Percentiles rank a stretch among this genome's conserved stretches.
Conservation (phyloP, 2,113 vertebrate species). For the Campylorhamphus procurvoides region DNA sequence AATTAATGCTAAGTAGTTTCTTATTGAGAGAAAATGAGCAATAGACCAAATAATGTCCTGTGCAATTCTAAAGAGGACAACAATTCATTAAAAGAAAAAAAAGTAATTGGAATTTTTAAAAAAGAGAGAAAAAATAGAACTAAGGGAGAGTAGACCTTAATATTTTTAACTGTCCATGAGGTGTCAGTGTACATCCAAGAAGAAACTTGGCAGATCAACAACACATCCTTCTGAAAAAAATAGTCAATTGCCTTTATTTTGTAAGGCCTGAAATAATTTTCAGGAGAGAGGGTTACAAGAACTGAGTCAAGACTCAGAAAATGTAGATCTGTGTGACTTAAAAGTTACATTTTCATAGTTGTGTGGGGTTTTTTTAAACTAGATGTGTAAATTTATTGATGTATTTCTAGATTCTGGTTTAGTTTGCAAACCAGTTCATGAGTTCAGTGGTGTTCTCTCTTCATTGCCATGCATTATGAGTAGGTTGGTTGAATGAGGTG, state of each 20-base stretch:
- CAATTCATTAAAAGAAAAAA: neutral
- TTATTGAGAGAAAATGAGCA: neutral
- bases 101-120: neutral
- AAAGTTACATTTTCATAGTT: neutral
- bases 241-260: neutral
- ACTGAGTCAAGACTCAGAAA: neutral
- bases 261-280: neutral
- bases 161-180: neutral
- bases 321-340: neutral
- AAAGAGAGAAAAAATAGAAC: neutral
- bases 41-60: neutral
- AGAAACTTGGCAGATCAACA: neutral
- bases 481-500: neutral
- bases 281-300: neutral
- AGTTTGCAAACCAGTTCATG: neutral
- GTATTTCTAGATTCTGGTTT: neutral
- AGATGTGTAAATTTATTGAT: neutral
- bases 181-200: conserved; percentile 38
- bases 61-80: neutral
- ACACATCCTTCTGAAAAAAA: neutral
- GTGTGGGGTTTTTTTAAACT: neutral
- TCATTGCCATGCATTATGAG: neutral
- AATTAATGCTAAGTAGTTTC: neutral
- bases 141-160: neutral
- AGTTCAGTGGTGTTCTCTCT: neutral